Base-by-base conservation (phyloP, 2,797 vertebrate genomes). In the Trachurus trachurus region DNA sequence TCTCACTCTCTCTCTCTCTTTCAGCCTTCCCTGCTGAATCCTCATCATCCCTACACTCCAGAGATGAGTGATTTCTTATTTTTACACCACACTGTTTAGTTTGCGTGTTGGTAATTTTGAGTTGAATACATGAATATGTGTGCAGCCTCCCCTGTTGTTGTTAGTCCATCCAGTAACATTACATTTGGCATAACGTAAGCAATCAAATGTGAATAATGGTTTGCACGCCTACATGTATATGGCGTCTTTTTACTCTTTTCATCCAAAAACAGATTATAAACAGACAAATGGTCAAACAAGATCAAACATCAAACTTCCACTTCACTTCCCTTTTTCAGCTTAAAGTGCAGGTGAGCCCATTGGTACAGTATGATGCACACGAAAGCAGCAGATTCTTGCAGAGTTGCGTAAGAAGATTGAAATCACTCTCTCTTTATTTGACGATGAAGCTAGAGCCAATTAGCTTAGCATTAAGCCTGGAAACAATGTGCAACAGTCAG, bases 381-480 rank as follows among this genome's bases (percentile, higher is more conserved):
- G 16, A 50, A 74, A 66, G 42, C 16, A 61, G 60, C 15, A 16
- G 15, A 22, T 22, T 44, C 19, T 37, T 47, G 16, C 31, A 0
- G 7, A 10, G 22, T 47, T 68, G 29, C 26, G 12, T 16, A 47
- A 71, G 17, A 39, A 45, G 22, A 45, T 50, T 5, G 11, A 65
- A 16, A 45, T 22, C 6, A 7, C 22, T 16, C 39, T 37, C 8
- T 49, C 8, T 59, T 52, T 49, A 34, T 7, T 15, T 29, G 34
- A 19, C 22, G 52, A 52, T 47, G 12, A 67, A 37, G 53, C 34
- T 12, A 42, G 4, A 66, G 39, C 15, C 16, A 3, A 21, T 70
- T 57, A 29, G 13, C 15, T 60, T 47, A 80, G n/a, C 53, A 54
- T 64, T 49, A 66, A 44, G 1, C 58, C 45, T 45, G 50, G 26